Evolutionary conservation across 2,797 vertebrate species (phyloP).

Genomic region (Pitangus sulphuratus): DNA sequence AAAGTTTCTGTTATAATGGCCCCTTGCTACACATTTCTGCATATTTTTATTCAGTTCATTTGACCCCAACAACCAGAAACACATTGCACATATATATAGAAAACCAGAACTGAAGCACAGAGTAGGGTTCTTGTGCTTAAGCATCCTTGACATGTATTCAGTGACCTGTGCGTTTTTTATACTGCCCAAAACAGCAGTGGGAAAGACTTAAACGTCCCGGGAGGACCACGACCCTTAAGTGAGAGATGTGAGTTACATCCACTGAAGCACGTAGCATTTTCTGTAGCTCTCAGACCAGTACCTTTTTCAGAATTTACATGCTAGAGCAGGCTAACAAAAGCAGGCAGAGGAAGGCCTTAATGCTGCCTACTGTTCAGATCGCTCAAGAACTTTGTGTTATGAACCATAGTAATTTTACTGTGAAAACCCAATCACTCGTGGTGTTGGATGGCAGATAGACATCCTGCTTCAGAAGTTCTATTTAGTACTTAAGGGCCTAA

Average conservation of each 20-base stretch:
- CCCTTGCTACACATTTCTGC: neutral
- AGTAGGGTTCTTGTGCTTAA: neutral
- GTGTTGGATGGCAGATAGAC: neutral
- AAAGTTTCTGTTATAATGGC: neutral
- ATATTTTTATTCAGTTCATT: neutral
- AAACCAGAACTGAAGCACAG: neutral
- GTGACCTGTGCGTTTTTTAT: neutral
- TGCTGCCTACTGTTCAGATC: neutral
- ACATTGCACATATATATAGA: neutral
- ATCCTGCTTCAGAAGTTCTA: neutral
- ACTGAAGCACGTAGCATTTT: accelerated
- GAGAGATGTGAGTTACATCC: neutral
- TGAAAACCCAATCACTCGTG: neutral
- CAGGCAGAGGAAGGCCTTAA: neutral
- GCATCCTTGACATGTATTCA: neutral
- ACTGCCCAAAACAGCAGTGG: neutral
- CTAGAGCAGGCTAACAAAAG: neutral
- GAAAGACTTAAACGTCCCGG: neutral
- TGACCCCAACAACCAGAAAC: neutral
- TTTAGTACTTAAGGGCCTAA: neutral
- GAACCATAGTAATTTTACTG: neutral
- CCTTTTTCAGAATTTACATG: neutral
- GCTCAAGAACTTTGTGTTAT: neutral
- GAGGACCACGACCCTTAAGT: neutral
- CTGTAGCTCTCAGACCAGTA: neutral